Base-by-base conservation (phyloP, 2,888 invertebrate genomes). In the Crossocerus cetratus region DNA sequence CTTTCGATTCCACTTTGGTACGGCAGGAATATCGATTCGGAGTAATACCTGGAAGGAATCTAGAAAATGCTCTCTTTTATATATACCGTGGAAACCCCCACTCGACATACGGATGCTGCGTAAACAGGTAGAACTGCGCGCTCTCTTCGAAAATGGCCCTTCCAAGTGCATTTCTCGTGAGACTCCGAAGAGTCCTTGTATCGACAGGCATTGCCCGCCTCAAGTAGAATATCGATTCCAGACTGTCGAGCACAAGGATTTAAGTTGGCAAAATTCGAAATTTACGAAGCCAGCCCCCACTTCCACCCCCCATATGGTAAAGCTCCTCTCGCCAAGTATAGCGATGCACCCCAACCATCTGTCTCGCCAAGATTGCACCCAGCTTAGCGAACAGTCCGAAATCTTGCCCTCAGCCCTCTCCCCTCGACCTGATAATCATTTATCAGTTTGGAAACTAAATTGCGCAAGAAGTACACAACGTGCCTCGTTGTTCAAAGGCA, bases 141-240 rank as follows among this genome's bases (percentile, higher is more conserved):
- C 16, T 49, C 16, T 49, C 16, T 16, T 16, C 0, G 49, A 16
- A 16, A 55, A n/a, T 20, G 42, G 22, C 1, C 23, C n/a, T 53
- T 21, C 21, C 4, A 57, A 53, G 63, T 63, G 61, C 63, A 55
- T 72, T 75, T 73, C 62, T 54, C 45, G 64, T 44, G 61, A 49
- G 64, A 68, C 60, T 70, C 66, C 57, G 55, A 42, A 32, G 57
- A 64, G 57, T 62, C 67, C 63, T 22, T 45, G 66, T 65, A 32
- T 49, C 49, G 49, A 49, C 66, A 54, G 62, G 59, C 57, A 61
- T 72, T 63, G 72, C 64, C 72, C 53, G 2, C 56, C 58, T 42
- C 23, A 65, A 56, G 42, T 72, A 54, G 56, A 62, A 62, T 76
- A 74, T 76, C 76, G 73, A 76, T 76, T 76, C 61, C 59, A 64